A percentile compares a stretch with the other conserved stretches of the same genome.
Conservation (phyloP, 2,113 vertebrate species). For the Callorhinus ursinus region DNA sequence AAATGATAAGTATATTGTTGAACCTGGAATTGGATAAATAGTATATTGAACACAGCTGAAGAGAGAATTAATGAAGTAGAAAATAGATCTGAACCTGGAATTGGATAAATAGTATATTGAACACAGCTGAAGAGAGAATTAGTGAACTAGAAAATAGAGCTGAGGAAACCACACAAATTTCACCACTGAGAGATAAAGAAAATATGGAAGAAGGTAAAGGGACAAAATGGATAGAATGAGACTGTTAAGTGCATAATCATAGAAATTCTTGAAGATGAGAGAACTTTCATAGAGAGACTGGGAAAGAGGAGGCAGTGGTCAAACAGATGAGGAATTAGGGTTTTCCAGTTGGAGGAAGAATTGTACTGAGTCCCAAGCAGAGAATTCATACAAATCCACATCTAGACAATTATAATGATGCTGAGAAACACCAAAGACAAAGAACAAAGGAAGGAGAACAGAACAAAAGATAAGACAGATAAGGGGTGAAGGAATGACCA, state of each 20-base stretch:
- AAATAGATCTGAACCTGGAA: background rate
- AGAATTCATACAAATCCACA: background rate
- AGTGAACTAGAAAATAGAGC: background rate
- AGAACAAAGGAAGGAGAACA: background rate
- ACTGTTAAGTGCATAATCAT: too few relatives aligned
- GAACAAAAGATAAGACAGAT: background rate
- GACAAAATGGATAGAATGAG: background rate
- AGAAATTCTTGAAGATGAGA: background rate
- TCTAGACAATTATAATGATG: background rate
- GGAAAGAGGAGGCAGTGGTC: background rate
- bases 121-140: background rate
- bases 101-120: background rate
- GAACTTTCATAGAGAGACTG: background rate
- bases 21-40: background rate
- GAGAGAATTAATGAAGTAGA: background rate
- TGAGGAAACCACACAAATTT: background rate
- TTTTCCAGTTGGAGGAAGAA: slow-evolving; percentile 16
- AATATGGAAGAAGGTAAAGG: background rate
- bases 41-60: background rate
- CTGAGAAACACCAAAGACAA: background rate
- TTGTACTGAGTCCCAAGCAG: background rate
- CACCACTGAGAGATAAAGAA: background rate
- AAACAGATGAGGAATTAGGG: background rate
- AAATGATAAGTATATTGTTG: background rate
- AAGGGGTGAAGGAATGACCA: background rate